Evolutionary conservation across 2,797 vertebrate species (phyloP), one percentile per base, ranked within the genome.

Genomic region (Clarias laeviceps): DNA sequence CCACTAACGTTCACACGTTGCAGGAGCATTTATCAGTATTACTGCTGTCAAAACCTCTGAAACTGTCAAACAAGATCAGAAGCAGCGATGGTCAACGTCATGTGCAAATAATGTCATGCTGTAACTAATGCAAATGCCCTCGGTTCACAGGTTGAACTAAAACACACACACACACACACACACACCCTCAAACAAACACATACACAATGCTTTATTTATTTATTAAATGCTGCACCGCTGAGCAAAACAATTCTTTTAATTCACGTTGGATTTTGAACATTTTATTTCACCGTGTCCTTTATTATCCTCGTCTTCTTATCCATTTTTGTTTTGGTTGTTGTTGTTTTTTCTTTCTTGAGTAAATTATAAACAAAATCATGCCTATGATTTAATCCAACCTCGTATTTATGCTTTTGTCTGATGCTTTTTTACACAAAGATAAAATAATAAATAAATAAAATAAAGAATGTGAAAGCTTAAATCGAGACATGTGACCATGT

Each of bases 1-100:
- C 40, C 66, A 86, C 80, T 70, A 87, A 82, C 50, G 73, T 79
- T 83, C 85, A 76, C 81, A 62, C 27, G 18, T 72, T 34, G n/a
- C 59, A 11, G 29, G 76, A 76, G 82, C 78, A 32, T 66, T 50
- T 20, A 74, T 84, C 77, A 45, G 76, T 79, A 56, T 62, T 69
- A 32, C 20, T 2, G 72, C 54, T 27, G 62, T n/a, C 15, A 3
- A 20, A 18, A 77, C 14, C 79, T 65, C 40, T 8, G 14, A 45
- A 77, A 50, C 57, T 17, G 65, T 81, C 76, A 66, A 82, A 66
- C 84, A 78, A 77, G 69, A 80, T 77, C 84, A 83, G 61, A 80
- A 50, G 69, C 64, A 27, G 68, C 65, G 20, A 14, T 74, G 61
- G 32, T 57, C 70, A 27, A 56, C 72, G 57, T 64, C 0, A 34